Base-by-base conservation (phyloP, 2,797 vertebrate genomes). In the Gymnoscopelus microlampas region DNA sequence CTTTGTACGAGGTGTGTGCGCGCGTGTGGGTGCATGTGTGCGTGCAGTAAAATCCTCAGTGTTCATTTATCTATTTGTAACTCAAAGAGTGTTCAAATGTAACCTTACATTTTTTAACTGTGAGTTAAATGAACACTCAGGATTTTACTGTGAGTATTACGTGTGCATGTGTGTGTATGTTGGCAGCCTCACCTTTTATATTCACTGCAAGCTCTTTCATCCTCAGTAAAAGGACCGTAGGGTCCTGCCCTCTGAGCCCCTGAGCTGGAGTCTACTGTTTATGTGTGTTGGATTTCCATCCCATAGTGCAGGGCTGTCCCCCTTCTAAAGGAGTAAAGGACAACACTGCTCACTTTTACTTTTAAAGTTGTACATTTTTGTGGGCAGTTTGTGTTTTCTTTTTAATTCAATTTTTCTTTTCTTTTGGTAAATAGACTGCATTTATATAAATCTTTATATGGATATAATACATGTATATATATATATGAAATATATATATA, bases 171-270 rank as follows among this genome's bases (percentile, higher is more conserved):
- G 26, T 29, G 26, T 4, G 26, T 96, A 87, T 93, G 82, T 95
- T 95, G 95, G 95, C 94, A 88, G 70, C 80, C 94, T 66, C 70
- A 26, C 82, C 88, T 76, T 9, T 87, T 87, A 87, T 88, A 86
- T 92, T 88, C 93, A 91, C 88, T 73, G 90, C 93, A 91, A 88
- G 88, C 78, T 86, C 93, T 97, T 96, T 96, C 90, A 97, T 98
- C 95, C 90, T 95, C 93, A 93, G 92, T 92, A 88, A 87, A 83
- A 82, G 85, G 88, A 87, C 89, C 80, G 79, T 83, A 86, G 91
- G 91, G 89, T 88, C 75, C 74, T 87, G 86, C 84, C 89, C 80
- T 88, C 85, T 65, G 84, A 74, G 84, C 72, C 87, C 82, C 79
- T 86, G 76, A 81, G 86, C 86, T 85, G 88, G 87, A 90, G 88